Base-by-base conservation (phyloP, 2,888 invertebrate genomes). In the Cosmorhoe ocellata region DNA sequence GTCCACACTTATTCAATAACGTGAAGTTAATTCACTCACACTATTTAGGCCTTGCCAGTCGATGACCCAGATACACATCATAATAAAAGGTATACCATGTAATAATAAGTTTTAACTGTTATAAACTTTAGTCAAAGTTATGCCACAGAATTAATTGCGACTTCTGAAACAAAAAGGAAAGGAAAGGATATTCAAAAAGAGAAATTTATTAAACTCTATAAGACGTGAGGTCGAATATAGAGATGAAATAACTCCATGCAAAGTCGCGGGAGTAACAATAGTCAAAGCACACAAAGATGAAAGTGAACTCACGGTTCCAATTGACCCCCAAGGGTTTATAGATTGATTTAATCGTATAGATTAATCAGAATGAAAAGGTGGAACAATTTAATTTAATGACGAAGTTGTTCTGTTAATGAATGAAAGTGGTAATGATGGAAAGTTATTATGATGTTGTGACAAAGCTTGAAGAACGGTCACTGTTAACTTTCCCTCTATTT, bases 251-350 rank as follows among this genome's bases (percentile, higher is more conserved):
- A 34, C 6, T 24, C 5, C 36, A 22, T 6, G 2, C 10, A n/a
- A 36, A 24, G 24, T 24, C 36, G 24, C 36, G 24, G 0, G 22
- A 18, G 6, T 22, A 24, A 10, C 0, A 18, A n/a, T 22, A 34
- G 34, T 22, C 49, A 14, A 47, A 50, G 32, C 47, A 51, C 48
- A 40, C 38, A 43, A 36, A 50, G 56, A 56, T 51, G 61, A 61
- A 69, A 69, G 70, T 66, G 60, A 67, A 59, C 61, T 61, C 59
- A 49, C 58, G 56, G 47, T 61, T 57, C 44, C 44, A 39, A 57
- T 51, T 71, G 69, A 76, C 72, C 76, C 66, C 65, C 59, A 55
- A 56, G 61, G 69, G 65, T 65, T 65, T 68, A 63, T 60, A 67
- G 62, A 67, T 68, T 69, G 68, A 70, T 71, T 71, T 67, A 70